Evolutionary conservation across 2,888 invertebrate genomes (phyloP).

Genomic region (Campoletis raptor): DNA sequence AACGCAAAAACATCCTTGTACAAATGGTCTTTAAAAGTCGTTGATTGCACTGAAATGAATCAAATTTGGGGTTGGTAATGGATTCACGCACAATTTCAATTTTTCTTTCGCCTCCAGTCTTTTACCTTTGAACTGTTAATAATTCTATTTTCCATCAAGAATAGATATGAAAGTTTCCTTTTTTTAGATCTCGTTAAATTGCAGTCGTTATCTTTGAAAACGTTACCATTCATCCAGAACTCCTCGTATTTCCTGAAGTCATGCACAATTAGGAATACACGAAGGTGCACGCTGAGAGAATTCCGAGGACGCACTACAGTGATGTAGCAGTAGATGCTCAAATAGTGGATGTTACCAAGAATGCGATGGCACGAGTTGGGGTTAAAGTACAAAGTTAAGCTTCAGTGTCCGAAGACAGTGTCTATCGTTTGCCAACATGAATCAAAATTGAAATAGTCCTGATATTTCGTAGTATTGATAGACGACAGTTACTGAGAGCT

Average conservation of each 20-base stretch:
- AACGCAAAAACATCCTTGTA: not conserved
- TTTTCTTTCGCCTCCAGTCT: not conserved
- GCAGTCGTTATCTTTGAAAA: not conserved
- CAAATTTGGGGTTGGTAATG: not conserved
- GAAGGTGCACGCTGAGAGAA: not conserved
- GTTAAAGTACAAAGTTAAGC: constrained; percentile 27
- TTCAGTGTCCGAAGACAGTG: constrained; percentile 74
- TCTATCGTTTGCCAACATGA: constrained; percentile 82
- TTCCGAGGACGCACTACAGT: not conserved
- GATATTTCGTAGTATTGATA: constrained; percentile 78
- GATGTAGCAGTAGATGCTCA: not conserved
- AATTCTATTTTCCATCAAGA: not conserved
- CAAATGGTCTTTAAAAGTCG: not conserved
- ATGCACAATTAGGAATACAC: not conserved
- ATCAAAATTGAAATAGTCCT: constrained; percentile 82
- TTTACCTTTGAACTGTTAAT: not conserved
- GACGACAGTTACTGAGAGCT: not conserved
- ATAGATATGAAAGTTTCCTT: not conserved
- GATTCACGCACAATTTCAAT: constrained; percentile 16
- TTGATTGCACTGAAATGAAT: not conserved
- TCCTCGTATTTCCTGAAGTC: not conserved
- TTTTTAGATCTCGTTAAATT: not conserved
- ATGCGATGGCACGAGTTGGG: not conserved
- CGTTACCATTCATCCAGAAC: not conserved
- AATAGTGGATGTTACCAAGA: not conserved